Percentiles rank a stretch among this genome's conserved stretches.
Evolutionary conservation across 2,113 vertebrate genomes (phyloP).

Genomic region (Chionis minor): DNA sequence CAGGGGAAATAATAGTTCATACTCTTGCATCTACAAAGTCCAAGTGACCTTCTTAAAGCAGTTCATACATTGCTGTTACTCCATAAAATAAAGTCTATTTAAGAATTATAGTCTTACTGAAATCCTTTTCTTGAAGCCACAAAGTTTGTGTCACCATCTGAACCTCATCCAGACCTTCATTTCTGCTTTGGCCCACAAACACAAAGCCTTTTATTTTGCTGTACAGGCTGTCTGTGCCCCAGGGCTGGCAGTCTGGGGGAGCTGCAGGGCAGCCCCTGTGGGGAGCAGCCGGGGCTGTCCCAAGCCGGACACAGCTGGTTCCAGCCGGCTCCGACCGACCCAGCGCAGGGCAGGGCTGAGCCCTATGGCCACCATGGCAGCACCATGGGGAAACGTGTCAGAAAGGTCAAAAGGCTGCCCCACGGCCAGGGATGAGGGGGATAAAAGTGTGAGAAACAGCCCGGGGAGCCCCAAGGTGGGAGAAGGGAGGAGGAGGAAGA

Average conservation of each 20-base stretch:
- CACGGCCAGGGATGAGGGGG: fast-evolving
- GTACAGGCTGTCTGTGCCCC: fast-evolving
- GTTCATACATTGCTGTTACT: background rate
- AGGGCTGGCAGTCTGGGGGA: fast-evolving
- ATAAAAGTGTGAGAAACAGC: background rate
- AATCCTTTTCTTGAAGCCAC: background rate
- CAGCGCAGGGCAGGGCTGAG: fast-evolving
- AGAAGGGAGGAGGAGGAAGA: background rate
- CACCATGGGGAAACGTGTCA: fast-evolving
- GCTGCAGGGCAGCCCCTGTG: background rate
- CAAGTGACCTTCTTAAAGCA: background rate
- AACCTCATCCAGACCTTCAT: background rate
- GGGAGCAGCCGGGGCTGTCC: fast-evolving
- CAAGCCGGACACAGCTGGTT: fast-evolving
- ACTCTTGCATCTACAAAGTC: background rate
- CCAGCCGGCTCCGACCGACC: fast-evolving
- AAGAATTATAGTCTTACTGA: background rate
- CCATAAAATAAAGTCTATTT: background rate
- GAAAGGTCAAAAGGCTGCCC: fast-evolving
- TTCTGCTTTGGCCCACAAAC: background rate
- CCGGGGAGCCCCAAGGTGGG: fast-evolving
- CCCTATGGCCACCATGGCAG: fast-evolving
- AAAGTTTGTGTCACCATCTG: background rate
- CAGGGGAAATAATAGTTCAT: background rate
- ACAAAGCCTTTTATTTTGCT: background rate